phyloP scores from a whole-genome alignment of 2,113 vertebrate species.

The Terrapene triunguis region DNA sequence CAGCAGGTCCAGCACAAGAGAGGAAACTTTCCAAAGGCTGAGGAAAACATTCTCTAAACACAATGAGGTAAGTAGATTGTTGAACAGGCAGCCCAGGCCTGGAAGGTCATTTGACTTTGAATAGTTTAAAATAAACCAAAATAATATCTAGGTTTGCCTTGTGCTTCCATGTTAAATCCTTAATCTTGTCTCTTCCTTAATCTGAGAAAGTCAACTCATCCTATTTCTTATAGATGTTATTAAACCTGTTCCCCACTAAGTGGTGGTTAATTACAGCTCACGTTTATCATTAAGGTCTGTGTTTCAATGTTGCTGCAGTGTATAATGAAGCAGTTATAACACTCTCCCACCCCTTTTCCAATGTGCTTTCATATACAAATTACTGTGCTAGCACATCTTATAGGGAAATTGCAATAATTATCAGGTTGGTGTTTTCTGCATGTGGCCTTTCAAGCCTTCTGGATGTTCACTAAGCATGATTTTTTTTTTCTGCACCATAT shows the following conservation, averaged over 20 bases:
- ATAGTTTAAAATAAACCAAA: slow-evolving; percentile 25
- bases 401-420: slow-evolving; percentile 4
- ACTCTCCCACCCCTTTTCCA: not conserved
- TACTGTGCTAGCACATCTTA: not conserved
- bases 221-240: not conserved
- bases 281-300: not conserved
- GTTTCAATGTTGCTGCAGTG: slow-evolving; percentile 14
- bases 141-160: not conserved
- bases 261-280: slow-evolving; percentile 6
- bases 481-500: not conserved
- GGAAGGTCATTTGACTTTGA: slow-evolving; percentile 47
- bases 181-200: not conserved
- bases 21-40: slow-evolving; percentile 9
- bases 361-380: not conserved
- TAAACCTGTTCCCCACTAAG: not conserved
- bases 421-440: not conserved
- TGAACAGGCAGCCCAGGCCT: not conserved
- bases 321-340: not conserved
- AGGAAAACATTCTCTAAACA: slow-evolving; percentile 23
- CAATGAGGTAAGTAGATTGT: not conserved
- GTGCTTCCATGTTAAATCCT: not conserved
- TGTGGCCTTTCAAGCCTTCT: not conserved
- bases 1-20: not conserved
- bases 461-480: not conserved
- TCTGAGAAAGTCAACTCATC: not conserved